A percentile compares a stretch with the other conserved stretches of the same genome.
phyloP scores from a whole-genome alignment of 1,140 invertebrate genomes.

The Maniola jurtina region DNA sequence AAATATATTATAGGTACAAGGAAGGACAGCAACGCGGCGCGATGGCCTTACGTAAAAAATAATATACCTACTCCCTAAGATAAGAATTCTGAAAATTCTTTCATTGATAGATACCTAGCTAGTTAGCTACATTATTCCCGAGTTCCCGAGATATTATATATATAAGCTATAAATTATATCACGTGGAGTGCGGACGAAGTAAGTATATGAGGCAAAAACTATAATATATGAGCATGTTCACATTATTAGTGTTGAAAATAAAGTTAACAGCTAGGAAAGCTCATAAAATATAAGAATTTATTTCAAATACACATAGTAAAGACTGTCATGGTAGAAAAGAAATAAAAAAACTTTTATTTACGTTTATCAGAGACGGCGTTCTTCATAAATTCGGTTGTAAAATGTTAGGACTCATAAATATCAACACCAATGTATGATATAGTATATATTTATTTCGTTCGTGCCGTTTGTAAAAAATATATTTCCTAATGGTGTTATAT shows the following conservation, averaged over 20 bases:
- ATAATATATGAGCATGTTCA: too few relatives aligned
- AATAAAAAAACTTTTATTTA: slow-evolving; percentile 1
- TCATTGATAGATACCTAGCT: too few relatives aligned
- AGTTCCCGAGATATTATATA: too few relatives aligned
- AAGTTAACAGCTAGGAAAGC: neutral
- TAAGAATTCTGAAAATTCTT: too few relatives aligned
- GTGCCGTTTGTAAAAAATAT: neutral
- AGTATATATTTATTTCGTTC: neutral
- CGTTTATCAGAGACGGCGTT: slow-evolving; percentile 5
- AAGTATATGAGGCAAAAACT: too few relatives aligned
- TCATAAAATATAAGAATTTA: neutral
- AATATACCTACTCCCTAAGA: too few relatives aligned
- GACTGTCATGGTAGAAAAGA: neutral
- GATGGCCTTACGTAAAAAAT: too few relatives aligned
- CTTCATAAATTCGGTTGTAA: slow-evolving; percentile 5
- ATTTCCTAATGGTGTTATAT: neutral
- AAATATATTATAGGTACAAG: too few relatives aligned
- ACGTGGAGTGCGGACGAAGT: too few relatives aligned
- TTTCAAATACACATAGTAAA: slow-evolving; percentile 5
- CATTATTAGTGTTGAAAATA: neutral
- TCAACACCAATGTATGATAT: neutral
- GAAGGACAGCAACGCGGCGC: too few relatives aligned
- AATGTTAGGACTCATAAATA: slow-evolving; percentile 5
- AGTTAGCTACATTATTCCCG: too few relatives aligned
- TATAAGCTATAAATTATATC: too few relatives aligned